Evolutionary conservation across 2,113 vertebrate species (phyloP), one percentile per base, ranked within the genome.

Genomic region (Nothobranchius furzeri): DNA sequence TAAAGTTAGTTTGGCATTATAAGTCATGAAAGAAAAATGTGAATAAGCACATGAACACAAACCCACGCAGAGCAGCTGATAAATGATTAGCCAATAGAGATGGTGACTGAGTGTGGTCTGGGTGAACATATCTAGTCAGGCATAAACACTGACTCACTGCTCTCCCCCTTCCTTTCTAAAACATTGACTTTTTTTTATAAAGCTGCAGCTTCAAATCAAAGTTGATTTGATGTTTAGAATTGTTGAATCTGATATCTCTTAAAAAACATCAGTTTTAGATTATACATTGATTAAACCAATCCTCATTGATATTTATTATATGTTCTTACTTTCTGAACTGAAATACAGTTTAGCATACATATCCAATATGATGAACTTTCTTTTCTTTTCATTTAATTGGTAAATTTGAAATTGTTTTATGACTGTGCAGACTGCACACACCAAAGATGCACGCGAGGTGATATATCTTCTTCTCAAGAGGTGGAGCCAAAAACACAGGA

Each of bases 111-210:
- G 52, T 59, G 45, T 2, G 49, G 61, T 56, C 59, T 48, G 52
- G 13, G 40, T 59, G 62, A 79, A 76, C 15, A 56, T 15, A 77
- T 60, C 71, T 62, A 84, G 35, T 82, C 78, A 82, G 59, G 25
- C 20, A 51, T 30, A 62, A 77, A 72, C 67, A 49, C 20, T 69
- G 79, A 78, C 68, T 86, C 79, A 77, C 49, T 30, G 45, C 53
- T 78, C 51, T 63, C 62, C 12, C 55, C 55, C 55, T 45, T 7
- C 0, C 0, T 11, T 54, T 9, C 56, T 15, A 52, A 20, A 9
- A 12, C 30, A 53, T 11, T 46, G 7, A 60, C 17, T 8, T 1
- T 66, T 20, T 4, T n/a, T 76, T 48, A 46, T 57, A 35, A 36
- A 56, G 40, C 68, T 68, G 37, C 53, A 60, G 52, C 50, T 63